These are phyloP conservation scores for Chloropsis hardwickii DNA, from an alignment of 2,113 vertebrate species.

Conservation along the genomic window DNA sequence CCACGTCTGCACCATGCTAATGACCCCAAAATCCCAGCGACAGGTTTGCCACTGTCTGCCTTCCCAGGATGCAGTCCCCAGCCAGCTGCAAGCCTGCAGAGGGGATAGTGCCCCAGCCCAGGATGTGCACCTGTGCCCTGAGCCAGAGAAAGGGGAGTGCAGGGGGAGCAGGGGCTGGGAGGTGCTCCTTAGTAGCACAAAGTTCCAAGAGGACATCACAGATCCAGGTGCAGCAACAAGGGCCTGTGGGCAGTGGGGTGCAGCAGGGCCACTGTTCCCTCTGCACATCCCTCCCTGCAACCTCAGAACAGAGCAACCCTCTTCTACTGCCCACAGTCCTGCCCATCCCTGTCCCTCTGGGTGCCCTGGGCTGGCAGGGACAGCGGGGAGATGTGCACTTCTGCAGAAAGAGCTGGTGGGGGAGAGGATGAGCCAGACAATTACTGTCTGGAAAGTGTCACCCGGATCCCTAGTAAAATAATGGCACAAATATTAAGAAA, in stretches of 20 bases:
- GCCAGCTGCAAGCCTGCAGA: neutral
- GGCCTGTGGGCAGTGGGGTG: neutral
- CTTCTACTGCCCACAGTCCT: neutral
- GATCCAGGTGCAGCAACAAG: neutral
- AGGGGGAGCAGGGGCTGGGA: neutral
- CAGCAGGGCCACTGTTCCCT: neutral
- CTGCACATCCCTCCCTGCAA: neutral
- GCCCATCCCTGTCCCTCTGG: neutral
- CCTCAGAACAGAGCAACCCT: neutral
- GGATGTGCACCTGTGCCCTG: neutral
- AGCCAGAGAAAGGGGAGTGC: neutral
- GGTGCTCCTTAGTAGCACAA: neutral
- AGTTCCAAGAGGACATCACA: neutral
- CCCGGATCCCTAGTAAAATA: constrained; percentile 63
- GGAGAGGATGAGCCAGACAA: constrained; percentile 52
- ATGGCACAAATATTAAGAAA: constrained; percentile 69
- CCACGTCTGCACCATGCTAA: constrained; percentile 36
- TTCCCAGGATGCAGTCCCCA: neutral
- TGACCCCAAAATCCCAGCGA: neutral
- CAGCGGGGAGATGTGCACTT: neutral
- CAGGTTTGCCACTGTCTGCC: neutral
- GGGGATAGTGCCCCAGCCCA: neutral
- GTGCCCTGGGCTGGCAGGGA: neutral
- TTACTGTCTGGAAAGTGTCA: constrained; percentile 61
- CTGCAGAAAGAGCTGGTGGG: constrained; percentile 21